Conservation (phyloP, 2,113 vertebrate species). For the Indicator maculatus region DNA sequence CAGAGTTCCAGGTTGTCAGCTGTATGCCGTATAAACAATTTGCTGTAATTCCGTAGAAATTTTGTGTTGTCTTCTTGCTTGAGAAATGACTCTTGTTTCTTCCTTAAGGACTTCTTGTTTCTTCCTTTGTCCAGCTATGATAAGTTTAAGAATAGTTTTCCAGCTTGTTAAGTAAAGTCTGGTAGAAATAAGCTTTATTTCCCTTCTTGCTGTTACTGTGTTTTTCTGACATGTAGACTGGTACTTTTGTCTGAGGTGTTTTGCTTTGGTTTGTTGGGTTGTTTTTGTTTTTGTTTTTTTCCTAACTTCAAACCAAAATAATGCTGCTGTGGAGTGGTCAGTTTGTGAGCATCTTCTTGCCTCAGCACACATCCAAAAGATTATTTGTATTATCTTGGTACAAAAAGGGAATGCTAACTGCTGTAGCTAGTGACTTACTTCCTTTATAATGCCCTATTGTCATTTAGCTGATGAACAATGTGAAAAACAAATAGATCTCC, state of each 20-base stretch:
- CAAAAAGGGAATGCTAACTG: neutral
- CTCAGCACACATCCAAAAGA: neutral
- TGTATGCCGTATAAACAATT: neutral
- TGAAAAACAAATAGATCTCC: constrained; percentile 10
- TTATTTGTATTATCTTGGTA: neutral
- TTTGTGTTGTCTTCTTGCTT: neutral
- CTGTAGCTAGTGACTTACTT: neutral
- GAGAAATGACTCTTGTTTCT: neutral
- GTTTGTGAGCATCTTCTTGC: neutral
- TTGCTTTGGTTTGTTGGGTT: neutral
- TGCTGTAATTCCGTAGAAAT: neutral
- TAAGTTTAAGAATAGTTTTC: neutral
- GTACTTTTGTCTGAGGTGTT: neutral
- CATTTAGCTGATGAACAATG: neutral
- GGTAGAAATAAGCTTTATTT: neutral
- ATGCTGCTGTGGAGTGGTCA: neutral
- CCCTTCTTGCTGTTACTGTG: neutral
- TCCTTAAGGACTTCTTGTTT: neutral
- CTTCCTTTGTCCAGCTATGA: neutral
- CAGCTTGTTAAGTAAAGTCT: neutral
- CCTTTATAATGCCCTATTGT: neutral
- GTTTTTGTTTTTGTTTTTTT: neutral
- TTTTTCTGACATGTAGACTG: neutral
- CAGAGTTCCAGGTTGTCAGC: neutral
- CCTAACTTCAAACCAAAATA: neutral